phyloP scores from a whole-genome alignment of 2,888 invertebrate species.

The Lordiphosa fenestrarum region DNA sequence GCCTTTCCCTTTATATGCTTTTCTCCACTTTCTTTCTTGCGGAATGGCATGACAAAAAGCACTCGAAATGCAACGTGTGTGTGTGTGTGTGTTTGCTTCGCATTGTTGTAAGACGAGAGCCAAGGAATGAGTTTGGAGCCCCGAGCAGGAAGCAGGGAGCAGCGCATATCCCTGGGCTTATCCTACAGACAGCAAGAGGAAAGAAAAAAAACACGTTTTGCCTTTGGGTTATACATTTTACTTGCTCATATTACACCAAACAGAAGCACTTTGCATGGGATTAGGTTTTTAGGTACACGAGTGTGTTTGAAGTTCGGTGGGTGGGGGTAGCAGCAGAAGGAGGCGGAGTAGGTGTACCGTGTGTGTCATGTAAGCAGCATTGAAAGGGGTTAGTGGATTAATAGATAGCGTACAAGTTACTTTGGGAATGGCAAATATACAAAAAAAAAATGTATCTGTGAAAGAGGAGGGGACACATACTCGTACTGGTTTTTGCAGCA shows the following conservation, averaged over 20 bases:
- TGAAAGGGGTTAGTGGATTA: constrained; percentile 47
- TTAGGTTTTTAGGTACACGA: constrained; percentile 47
- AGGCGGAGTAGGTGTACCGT: background rate
- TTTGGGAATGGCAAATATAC: constrained; percentile 2
- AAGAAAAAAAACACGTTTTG: constrained; percentile 17
- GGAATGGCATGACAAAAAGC: constrained; percentile 39
- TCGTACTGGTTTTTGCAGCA: too few relatives aligned
- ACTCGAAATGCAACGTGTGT: constrained; percentile 17
- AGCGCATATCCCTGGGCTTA: constrained; percentile 58
- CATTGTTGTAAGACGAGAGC: constrained; percentile 42
- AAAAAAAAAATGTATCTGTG: background rate
- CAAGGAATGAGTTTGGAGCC: constrained; percentile 19
- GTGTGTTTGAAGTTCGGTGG: constrained; percentile 33
- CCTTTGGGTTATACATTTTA: constrained; percentile 56
- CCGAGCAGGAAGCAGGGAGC: too few relatives aligned
- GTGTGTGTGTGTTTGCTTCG: constrained; percentile 18
- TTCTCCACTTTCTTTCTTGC: constrained; percentile 29
- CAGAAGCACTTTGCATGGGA: constrained; percentile 66
- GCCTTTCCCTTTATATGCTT: constrained; percentile 20
- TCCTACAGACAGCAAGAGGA: constrained; percentile 32
- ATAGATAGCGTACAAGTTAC: constrained; percentile 31
- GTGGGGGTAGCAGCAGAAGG: background rate
- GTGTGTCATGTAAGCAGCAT: constrained; percentile 6
- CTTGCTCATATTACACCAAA: constrained; percentile 57
- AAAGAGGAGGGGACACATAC: background rate